Base-by-base conservation (phyloP, 2,888 invertebrate genomes). In the Leptogaster cylindrica region DNA sequence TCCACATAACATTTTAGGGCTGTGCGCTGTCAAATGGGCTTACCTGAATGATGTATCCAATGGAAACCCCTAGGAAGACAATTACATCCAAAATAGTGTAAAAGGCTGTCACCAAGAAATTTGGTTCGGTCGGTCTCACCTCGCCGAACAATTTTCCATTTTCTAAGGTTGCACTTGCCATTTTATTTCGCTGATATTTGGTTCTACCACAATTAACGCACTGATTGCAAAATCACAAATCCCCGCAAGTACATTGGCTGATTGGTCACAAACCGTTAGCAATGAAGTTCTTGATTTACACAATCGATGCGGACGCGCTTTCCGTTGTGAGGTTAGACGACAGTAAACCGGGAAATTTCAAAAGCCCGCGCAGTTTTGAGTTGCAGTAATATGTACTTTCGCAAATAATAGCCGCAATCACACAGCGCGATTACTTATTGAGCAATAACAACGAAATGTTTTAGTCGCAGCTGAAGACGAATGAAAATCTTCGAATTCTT, bases 41-140 rank as follows among this genome's bases (percentile, higher is more conserved):
- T 67, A 77, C 77, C 76, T 77, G 75, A n/a, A 76, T 36, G 64
- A 81, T 81, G 65, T 75, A 81, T 69, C 79, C 80, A 68, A 80
- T 75, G 63, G 79, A 75, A 66, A 76, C 76, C 28, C 77, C 72
- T 64, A 81, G 74, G 70, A 80, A 80, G 74, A 76, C 74, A 12
- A 73, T 65, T 14, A 81, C 75, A 70, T 80, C 80, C 33, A 74
- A 68, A 46, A 79, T 72, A 8, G 76, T 74, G 64, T 78, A 75
- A 74, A 76, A 75, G 71, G 74, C 64, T 46, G 69, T 69, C 41
- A 68, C 66, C 52, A 66, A 39, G 61, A 72, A 71, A 16, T 27
- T 39, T 10, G 68, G 71, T 69, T 48, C 68, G 41, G 33, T 36
- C 41, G 67, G 64, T 20, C 12, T 14, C 50, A 44, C 18, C 10